These are phyloP conservation scores for Perizoma flavofasciatum DNA, from an alignment of 2,888 invertebrate genomes.

Conservation along the genomic window DNA sequence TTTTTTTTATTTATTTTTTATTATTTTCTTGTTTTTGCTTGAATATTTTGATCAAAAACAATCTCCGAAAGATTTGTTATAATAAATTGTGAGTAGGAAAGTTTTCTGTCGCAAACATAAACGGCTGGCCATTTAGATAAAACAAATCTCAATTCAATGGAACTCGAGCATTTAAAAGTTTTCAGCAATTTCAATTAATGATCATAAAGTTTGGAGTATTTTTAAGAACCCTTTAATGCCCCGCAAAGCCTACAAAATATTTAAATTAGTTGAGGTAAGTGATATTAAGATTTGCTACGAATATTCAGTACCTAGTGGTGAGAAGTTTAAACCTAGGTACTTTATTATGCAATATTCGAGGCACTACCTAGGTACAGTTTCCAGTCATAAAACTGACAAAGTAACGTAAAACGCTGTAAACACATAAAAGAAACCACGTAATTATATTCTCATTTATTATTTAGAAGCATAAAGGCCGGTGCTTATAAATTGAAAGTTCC, in stretches of 20 bases:
- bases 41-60: too few relatives aligned
- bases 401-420: too few relatives aligned
- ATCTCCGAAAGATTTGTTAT: slow-evolving; percentile 49
- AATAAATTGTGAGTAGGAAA: slow-evolving; percentile 53
- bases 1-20: too few relatives aligned
- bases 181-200: slow-evolving; percentile 24
- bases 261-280: too few relatives aligned
- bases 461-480: too few relatives aligned
- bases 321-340: slow-evolving; percentile 27
- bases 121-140: slow-evolving; percentile 45
- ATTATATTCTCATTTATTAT: too few relatives aligned
- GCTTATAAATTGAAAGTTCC: too few relatives aligned
- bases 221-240: not conserved
- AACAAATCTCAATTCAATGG: slow-evolving; percentile 46
- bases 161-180: slow-evolving; percentile 34
- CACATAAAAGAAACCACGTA: too few relatives aligned
- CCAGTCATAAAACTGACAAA: slow-evolving; percentile 28
- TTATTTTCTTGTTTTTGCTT: too few relatives aligned
- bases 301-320: slow-evolving; percentile 26
- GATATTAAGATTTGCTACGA: slow-evolving; percentile 1
- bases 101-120: slow-evolving; percentile 49
- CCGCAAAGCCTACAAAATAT: not conserved
- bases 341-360: slow-evolving; percentile 31
- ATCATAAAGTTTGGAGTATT: slow-evolving; percentile 22
- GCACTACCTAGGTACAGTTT: slow-evolving; percentile 24